A percentile compares a stretch with the other conserved stretches of the same genome.
Evolutionary conservation across 2,888 invertebrate species (phyloP).

Genomic region (Drosophila setosimentum): DNA sequence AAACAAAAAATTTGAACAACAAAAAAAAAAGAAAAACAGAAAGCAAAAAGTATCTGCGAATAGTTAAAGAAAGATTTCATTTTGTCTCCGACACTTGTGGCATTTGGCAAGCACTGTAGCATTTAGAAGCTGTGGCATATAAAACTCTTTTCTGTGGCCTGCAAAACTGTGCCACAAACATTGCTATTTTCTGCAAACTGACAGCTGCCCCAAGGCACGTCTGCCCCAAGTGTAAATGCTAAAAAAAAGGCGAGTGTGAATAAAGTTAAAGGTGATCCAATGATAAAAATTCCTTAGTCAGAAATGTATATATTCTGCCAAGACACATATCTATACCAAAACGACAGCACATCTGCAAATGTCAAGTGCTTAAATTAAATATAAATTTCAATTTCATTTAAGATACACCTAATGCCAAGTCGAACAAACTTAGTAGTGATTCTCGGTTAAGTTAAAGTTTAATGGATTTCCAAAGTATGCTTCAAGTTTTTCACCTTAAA

Average conservation of each 20-base stretch:
- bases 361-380: not conserved
- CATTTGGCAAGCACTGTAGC: slow-evolving; percentile 30
- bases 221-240: slow-evolving; percentile 29
- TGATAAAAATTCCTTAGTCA: not conserved
- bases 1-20: slow-evolving; percentile 33
- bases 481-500: not conserved
- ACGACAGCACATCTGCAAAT: not conserved
- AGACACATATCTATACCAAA: not conserved
- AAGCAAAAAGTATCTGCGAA: not conserved
- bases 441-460: slow-evolving; percentile 17
- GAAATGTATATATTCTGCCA: too few relatives aligned
- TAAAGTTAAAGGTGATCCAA: slow-evolving; percentile 4
- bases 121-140: slow-evolving; percentile 10
- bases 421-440: not conserved
- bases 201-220: slow-evolving; percentile 31
- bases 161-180: slow-evolving; percentile 49
- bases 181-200: slow-evolving; percentile 35
- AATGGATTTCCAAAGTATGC: slow-evolving; percentile 5
- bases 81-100: slow-evolving; percentile 57
- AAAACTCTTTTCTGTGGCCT: slow-evolving; percentile 41
- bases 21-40: not conserved
- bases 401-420: not conserved
- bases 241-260: slow-evolving; percentile 15
- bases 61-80: slow-evolving; percentile 42
- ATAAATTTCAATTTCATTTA: not conserved